phyloP scores from a whole-genome alignment of 2,797 vertebrate genomes.

The Amazona finschi region DNA sequence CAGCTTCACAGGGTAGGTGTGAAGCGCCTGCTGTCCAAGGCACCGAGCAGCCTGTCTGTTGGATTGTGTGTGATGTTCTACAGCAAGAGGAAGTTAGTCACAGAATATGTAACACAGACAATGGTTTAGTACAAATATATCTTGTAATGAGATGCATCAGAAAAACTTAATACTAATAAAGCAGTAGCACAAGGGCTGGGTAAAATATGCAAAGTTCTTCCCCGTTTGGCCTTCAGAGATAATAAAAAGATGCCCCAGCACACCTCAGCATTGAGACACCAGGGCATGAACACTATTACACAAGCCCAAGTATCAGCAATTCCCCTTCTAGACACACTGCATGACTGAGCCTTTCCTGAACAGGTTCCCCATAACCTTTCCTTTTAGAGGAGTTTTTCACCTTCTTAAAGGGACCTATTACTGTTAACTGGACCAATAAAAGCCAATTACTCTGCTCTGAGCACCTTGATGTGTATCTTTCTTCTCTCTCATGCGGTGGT shows the following conservation, averaged over 20 bases:
- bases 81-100: neutral
- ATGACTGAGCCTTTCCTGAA: neutral
- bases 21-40: rapidly evolving
- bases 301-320: neutral
- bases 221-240: neutral
- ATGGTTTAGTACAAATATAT: neutral
- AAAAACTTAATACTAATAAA: neutral
- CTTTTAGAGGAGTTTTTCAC: neutral
- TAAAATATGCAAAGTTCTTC: neutral
- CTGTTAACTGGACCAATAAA: neutral
- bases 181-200: neutral
- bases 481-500: neutral
- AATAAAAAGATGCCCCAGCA: neutral
- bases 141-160: neutral
- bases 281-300: neutral
- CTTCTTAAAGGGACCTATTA: neutral
- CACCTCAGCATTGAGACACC: neutral
- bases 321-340: neutral
- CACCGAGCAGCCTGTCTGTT: rapidly evolving
- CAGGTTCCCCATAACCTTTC: neutral
- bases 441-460: neutral
- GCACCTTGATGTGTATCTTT: neutral
- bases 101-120: neutral
- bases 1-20: rapidly evolving
- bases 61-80: rapidly evolving